phyloP scores from a whole-genome alignment of 1,140 invertebrate species.

The Calephelis nemesis region DNA sequence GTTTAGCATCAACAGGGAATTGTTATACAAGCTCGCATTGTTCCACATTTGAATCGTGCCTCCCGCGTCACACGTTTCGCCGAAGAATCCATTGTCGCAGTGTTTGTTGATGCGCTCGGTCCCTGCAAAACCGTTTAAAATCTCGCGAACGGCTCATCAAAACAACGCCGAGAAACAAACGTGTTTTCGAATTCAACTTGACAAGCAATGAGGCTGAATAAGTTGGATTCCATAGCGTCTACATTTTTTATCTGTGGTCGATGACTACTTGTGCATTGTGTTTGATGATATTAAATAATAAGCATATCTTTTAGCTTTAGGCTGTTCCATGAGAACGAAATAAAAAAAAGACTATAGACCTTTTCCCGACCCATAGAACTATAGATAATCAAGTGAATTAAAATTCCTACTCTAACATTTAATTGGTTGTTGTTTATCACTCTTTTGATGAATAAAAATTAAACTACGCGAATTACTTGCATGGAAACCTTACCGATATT shows the following conservation, averaged over 20 bases:
- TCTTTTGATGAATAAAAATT: too few species aligned
- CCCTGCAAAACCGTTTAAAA: constrained; percentile 58
- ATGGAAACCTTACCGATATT: too few species aligned
- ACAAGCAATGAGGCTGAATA: constrained; percentile 33
- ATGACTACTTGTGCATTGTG: constrained; percentile 5
- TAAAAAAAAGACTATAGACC: too few species aligned
- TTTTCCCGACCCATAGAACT: too few species aligned
- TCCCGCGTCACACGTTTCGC: constrained; percentile 63
- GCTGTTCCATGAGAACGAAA: too few species aligned
- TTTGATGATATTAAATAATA: neutral
- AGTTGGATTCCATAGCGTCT: constrained; percentile 36
- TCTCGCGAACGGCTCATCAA: constrained; percentile 58
- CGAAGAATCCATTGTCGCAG: constrained; percentile 70
- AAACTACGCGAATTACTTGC: too few species aligned
- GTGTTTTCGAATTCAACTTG: constrained; percentile 43
- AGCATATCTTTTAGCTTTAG: neutral
- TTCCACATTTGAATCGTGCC: constrained; percentile 66
- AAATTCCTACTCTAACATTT: too few species aligned
- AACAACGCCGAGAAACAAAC: constrained; percentile 59
- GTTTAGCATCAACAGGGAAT: constrained; percentile 64
- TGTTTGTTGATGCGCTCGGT: constrained; percentile 64
- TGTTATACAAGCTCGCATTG: constrained; percentile 70
- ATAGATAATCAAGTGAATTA: too few species aligned
- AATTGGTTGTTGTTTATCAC: too few species aligned
- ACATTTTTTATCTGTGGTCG: constrained; percentile 25